phyloP scores from a whole-genome alignment of 2,113 vertebrate genomes.

The Hyperopisus bebe region DNA sequence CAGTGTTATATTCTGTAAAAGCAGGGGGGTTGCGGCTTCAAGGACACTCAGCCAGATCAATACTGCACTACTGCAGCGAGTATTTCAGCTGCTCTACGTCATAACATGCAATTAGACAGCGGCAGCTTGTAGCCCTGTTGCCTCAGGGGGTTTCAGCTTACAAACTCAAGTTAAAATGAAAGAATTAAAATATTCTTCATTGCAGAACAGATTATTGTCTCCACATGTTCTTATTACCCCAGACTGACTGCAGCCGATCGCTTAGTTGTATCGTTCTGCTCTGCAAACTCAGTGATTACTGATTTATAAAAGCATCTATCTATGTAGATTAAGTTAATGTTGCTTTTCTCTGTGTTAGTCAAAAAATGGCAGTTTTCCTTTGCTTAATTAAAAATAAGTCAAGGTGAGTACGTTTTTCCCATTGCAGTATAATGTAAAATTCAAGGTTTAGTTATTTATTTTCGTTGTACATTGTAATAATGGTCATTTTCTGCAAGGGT shows the following conservation, averaged over 20 bases:
- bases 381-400: background rate
- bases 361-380: background rate
- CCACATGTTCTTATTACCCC: background rate
- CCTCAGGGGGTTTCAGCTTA: slow-evolving; percentile 9
- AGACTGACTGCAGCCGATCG: background rate
- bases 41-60: slow-evolving; percentile 54
- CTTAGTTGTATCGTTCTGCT: background rate
- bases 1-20: background rate
- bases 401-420: background rate
- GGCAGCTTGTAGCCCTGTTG: background rate
- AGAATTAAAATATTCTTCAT: background rate
- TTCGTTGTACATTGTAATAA: background rate
- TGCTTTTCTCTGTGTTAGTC: background rate
- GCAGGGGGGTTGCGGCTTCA: background rate
- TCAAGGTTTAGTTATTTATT: background rate
- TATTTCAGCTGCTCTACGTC: background rate
- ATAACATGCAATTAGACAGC: background rate
- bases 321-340: background rate
- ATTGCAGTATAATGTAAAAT: background rate
- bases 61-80: slow-evolving; percentile 35
- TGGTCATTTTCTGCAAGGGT: background rate
- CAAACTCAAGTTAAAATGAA: background rate
- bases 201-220: background rate
- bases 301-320: background rate
- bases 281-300: background rate